phyloP scores from a whole-genome alignment of 2,888 invertebrate species.

The Saturnia pavonia region DNA sequence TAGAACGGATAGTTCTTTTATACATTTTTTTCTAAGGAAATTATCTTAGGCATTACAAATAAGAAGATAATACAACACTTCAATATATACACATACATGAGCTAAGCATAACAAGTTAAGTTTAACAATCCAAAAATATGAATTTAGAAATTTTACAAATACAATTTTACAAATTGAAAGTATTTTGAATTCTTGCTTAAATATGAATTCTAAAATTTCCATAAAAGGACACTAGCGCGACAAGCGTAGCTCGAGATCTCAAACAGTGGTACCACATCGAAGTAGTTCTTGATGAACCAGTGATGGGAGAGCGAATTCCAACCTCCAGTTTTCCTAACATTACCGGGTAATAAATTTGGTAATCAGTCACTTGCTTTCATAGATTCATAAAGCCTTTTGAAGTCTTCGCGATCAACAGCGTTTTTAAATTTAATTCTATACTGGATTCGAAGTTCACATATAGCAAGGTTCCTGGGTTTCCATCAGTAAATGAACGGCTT shows the following conservation, averaged over 20 bases:
- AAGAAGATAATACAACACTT: background rate
- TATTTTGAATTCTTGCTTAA: background rate
- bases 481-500: background rate
- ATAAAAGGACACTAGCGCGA: background rate
- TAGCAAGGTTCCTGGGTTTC: background rate
- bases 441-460: background rate
- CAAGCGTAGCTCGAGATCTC: background rate
- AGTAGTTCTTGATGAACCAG: conserved; percentile 3
- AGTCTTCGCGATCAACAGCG: background rate
- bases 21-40: too few relatives aligned
- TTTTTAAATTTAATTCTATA: background rate
- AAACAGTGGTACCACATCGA: conserved; percentile 3
- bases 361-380: background rate
- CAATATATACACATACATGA: background rate
- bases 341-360: background rate
- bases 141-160: background rate
- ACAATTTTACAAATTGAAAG: too few relatives aligned
- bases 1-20: too few relatives aligned
- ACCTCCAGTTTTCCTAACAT: background rate
- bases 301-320: background rate
- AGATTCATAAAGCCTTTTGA: background rate
- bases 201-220: conserved; percentile 2
- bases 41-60: background rate
- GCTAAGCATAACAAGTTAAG: background rate
- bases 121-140: conserved; percentile 6